These are phyloP conservation scores for Mylabris sibirica DNA, from an alignment of 2,888 invertebrate genomes.

Conservation along the genomic window DNA sequence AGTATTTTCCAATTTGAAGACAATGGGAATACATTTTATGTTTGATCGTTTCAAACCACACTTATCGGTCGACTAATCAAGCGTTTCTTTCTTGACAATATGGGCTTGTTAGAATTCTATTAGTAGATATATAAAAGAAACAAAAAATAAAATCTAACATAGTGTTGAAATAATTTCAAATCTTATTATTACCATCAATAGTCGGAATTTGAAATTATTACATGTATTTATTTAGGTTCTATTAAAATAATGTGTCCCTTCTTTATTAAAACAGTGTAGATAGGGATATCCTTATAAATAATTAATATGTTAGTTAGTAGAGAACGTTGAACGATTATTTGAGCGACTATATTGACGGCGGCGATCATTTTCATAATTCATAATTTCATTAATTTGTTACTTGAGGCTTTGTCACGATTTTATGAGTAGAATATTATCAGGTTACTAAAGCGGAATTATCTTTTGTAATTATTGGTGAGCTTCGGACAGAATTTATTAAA, in stretches of 20 bases:
- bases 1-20: neutral
- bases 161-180: slow-evolving; percentile 16
- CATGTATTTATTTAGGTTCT: slow-evolving; percentile 10
- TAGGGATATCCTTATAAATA: slow-evolving; percentile 40
- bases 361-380: slow-evolving; percentile 65
- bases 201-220: neutral
- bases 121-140: slow-evolving; percentile 11
- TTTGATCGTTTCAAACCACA: slow-evolving; percentile 22
- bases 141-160: neutral
- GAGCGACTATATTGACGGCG: slow-evolving; percentile 56
- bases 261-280: slow-evolving; percentile 37
- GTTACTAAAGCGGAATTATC: slow-evolving; percentile 60
- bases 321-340: slow-evolving; percentile 37
- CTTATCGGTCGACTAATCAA: slow-evolving; percentile 31
- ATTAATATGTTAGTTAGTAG: slow-evolving; percentile 35
- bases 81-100: slow-evolving; percentile 22
- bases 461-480: slow-evolving; percentile 61
- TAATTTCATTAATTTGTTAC: slow-evolving; percentile 65
- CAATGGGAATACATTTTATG: slow-evolving; percentile 12
- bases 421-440: slow-evolving; percentile 62
- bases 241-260: neutral
- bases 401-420: slow-evolving; percentile 64
- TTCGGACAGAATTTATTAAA: slow-evolving; percentile 59
- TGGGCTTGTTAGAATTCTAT: slow-evolving; percentile 9
- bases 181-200: slow-evolving; percentile 18